Base-by-base conservation (phyloP, 1,140 invertebrate species). In the Matsumurasca onukii region DNA sequence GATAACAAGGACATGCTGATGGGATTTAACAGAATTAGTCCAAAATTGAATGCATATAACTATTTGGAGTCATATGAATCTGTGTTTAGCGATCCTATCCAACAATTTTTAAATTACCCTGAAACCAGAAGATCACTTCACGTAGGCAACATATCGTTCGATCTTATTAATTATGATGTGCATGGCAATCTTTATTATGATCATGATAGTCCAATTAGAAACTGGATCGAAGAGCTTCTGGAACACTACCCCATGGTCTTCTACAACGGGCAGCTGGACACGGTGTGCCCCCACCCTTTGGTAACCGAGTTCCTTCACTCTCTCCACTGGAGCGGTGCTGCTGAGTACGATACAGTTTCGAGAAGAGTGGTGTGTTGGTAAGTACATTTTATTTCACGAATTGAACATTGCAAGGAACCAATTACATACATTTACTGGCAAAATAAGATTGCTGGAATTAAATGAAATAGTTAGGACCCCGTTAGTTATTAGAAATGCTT, bases 181-280 rank as follows among this genome's bases (percentile, higher is more conserved):
- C n/a, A 45, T n/a, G n/a, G 9, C n/a, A 45, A n/a, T 45, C 39
- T 45, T 45, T 9, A 12, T 12, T 9, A 12, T 12, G 39, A 45
- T 45, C 9, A 45, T n/a, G n/a, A 45, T 45, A n/a, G 92, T 73
- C 91, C 90, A 0, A 86, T 93, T 24, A 89, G 90, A 55, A 86
- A 86, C 0, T 89, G 88, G 85, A 80, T 97, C 57, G 82, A 85
- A 2, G 86, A 89, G 68, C 78, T 97, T 0, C 69, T 86, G 82
- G 72, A 86, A 9, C 52, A 85, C 66, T 93, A 92, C 73, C 85
- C 84, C 76, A 85, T 90, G 2, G 80, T 91, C 3, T 82, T 91
- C 52, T 95, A 94, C 76, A 93, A 87, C 75, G 73, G 73, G 5
- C 91, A 94, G 74, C 75, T 95, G 51, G 93, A 95, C 75, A 89